These are phyloP conservation scores for Phaonia tiefii DNA, from an alignment of 2,888 invertebrate species.

Conservation along the genomic window DNA sequence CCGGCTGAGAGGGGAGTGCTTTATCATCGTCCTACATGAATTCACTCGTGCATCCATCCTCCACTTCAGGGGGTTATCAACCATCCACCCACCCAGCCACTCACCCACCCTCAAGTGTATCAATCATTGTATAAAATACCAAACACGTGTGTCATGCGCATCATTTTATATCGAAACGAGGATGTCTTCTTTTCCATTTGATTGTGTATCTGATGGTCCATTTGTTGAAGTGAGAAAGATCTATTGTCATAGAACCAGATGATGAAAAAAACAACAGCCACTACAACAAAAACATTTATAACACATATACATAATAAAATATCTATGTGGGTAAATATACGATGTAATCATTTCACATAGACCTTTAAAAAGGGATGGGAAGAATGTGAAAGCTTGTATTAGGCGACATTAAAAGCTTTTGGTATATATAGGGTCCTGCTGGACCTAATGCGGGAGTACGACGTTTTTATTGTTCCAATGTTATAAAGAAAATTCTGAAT, in stretches of 20 bases:
- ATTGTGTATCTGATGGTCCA: conserved; percentile 39
- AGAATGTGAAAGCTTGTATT: conserved; percentile 36
- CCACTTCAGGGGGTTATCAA: conserved; percentile 7
- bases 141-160: conserved; percentile 74
- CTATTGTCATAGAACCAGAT: conserved; percentile 23
- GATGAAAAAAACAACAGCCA: conserved; percentile 4
- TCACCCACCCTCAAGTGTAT: conserved; percentile 70
- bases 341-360: too few species aligned
- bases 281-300: background rate
- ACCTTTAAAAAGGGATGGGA: too few species aligned
- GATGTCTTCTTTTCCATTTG: conserved; percentile 32
- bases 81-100: conserved; percentile 56
- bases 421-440: too few species aligned
- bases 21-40: conserved; percentile 20
- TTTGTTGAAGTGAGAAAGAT: conserved; percentile 59
- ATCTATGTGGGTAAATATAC: too few species aligned
- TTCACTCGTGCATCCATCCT: background rate
- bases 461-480: too few species aligned
- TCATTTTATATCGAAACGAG: conserved; percentile 22
- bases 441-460: too few species aligned
- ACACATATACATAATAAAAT: conserved; percentile 6
- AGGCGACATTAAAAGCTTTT: conserved; percentile 33
- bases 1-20: conserved; percentile 45
- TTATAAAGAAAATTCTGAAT: too few species aligned
- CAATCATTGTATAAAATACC: conserved; percentile 74